Conservation (phyloP, 2,888 invertebrate genomes). For the Coremacera marginata region DNA sequence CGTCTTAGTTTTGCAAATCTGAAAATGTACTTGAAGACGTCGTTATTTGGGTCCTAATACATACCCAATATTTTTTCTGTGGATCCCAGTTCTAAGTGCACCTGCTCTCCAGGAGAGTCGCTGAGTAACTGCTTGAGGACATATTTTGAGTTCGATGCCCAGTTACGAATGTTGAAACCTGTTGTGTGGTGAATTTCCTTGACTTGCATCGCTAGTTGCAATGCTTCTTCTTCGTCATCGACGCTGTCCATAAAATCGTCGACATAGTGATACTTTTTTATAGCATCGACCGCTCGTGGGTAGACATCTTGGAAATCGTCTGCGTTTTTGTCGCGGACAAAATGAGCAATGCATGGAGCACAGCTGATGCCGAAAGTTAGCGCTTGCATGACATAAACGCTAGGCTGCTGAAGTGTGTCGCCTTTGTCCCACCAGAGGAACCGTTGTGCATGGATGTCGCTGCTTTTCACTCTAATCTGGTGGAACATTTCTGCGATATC, state of each 20-base stretch:
- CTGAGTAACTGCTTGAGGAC: slow-evolving; percentile 14
- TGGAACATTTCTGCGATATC: slow-evolving; percentile 47
- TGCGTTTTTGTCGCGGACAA: not conserved
- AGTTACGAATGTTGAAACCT: slow-evolving; percentile 26
- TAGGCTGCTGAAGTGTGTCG: slow-evolving; percentile 15
- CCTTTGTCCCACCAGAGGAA: slow-evolving; percentile 42
- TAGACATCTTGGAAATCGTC: not conserved
- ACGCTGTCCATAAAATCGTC: too few species aligned
- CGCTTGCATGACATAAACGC: slow-evolving; percentile 38
- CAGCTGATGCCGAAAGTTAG: slow-evolving; percentile 37
- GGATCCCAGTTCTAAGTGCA: not conserved
- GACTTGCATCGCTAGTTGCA: not conserved
- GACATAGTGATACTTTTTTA: slow-evolving; percentile 24
- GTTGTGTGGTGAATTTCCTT: slow-evolving; percentile 19
- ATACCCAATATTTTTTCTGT: slow-evolving; percentile 17
- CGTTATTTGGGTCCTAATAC: slow-evolving; percentile 34
- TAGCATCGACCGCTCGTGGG: slow-evolving; percentile 27
- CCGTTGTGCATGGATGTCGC: slow-evolving; percentile 42
- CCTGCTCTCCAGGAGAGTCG: not conserved
- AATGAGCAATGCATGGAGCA: slow-evolving; percentile 41
- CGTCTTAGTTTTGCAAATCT: not conserved
- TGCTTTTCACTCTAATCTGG: slow-evolving; percentile 32
- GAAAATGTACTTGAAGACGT: not conserved
- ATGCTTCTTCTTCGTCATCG: slow-evolving; percentile 2
- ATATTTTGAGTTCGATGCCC: slow-evolving; percentile 20